Percentiles rank a stretch among this genome's conserved stretches.
These are phyloP conservation scores for Verasper variegatus DNA, from an alignment of 2,113 vertebrate species.

Conservation along the genomic window DNA sequence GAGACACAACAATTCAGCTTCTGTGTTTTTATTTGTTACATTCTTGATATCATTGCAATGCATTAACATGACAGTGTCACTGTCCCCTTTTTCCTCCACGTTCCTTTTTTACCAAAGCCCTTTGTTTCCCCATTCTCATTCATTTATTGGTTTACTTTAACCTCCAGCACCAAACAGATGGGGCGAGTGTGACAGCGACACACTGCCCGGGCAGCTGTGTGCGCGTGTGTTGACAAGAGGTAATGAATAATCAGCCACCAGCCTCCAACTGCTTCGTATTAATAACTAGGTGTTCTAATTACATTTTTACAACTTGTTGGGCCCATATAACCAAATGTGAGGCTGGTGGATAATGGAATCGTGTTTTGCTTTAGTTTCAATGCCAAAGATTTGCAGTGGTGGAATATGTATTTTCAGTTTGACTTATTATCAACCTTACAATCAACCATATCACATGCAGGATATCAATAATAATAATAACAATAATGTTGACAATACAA, in stretches of 20 bases:
- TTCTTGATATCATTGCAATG: not conserved
- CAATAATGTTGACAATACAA: too few species aligned
- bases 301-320: constrained; percentile 72
- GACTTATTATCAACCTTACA: too few species aligned
- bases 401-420: too few species aligned
- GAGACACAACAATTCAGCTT: not conserved
- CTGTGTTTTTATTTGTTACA: too few species aligned
- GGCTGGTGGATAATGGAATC: constrained; percentile 24
- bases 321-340: constrained; percentile 53
- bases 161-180: constrained; percentile 76
- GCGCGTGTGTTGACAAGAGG: constrained; percentile 79
- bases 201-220: constrained; percentile 83
- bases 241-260: constrained; percentile 83
- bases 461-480: too few species aligned
- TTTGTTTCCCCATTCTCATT: constrained; percentile 28
- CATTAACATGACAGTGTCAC: not conserved
- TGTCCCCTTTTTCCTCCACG: not conserved
- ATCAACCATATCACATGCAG: too few species aligned
- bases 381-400: too few species aligned
- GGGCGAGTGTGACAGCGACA: constrained; percentile 73
- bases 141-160: constrained; percentile 69
- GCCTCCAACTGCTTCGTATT: constrained; percentile 80
- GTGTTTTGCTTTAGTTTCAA: not conserved
- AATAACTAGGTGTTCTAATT: constrained; percentile 83
- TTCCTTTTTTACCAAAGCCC: not conserved